Evolutionary conservation across 2,797 vertebrate genomes (phyloP).

Genomic region (Trematomus bernacchii): DNA sequence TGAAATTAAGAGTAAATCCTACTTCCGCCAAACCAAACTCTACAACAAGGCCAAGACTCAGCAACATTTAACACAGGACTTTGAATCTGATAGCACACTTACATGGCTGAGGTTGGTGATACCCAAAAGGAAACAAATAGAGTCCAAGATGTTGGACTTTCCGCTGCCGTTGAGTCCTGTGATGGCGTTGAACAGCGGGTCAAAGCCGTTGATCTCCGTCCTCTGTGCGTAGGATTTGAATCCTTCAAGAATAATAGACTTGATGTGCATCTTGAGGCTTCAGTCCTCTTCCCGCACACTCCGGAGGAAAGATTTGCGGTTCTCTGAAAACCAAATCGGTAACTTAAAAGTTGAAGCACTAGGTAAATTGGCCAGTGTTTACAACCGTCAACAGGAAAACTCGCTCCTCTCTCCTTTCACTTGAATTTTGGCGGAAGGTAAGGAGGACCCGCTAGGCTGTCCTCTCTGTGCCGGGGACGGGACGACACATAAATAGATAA

Average conservation of each 20-base stretch:
- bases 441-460: not conserved
- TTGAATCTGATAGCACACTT: constrained; percentile 35
- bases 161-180: constrained; percentile 98
- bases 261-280: constrained; percentile 90
- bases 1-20: too few relatives aligned
- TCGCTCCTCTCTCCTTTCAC: constrained; percentile 37
- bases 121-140: constrained; percentile 96
- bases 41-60: too few relatives aligned
- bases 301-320: not conserved
- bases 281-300: not conserved
- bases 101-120: constrained; percentile 94
- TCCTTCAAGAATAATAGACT: constrained; percentile 93
- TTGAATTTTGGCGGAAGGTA: constrained; percentile 87
- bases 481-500: not conserved
- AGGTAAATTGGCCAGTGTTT: constrained; percentile 25
- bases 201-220: constrained; percentile 93
- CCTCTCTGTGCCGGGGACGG: constrained; percentile 39
- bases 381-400: constrained; percentile 34
- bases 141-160: constrained; percentile 97
- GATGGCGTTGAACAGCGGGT: constrained; percentile 96
- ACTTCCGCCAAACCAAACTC: not conserved
- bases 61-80: accelerated
- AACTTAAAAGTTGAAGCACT: not conserved
- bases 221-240: constrained; percentile 98
- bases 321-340: not conserved